Base-by-base conservation (phyloP, 53 echinoderm and acorn worm species). In the Stichopus horrens region DNA sequence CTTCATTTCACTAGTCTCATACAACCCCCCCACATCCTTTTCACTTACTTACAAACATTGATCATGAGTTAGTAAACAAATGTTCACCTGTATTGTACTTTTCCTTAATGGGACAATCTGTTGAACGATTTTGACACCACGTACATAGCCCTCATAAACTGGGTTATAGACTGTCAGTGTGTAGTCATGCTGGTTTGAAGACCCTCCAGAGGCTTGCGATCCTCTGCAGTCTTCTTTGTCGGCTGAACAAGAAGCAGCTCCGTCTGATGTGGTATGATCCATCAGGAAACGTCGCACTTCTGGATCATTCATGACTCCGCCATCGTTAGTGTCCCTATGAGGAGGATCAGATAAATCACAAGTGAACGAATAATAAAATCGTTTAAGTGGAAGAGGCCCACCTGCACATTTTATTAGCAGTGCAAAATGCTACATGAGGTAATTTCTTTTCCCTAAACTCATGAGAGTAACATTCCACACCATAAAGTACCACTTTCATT, bases 261-360 rank as follows among this genome's bases (percentile, higher is more conserved):
- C 2, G 54, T 54, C 75, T 14, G 53, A 5, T 23, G 9, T 57
- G 20, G 22, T 21, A 21, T 7, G 13, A 54, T 21, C 23, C 21
- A 91, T 90, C 83, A 92, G 88, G 54, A 97, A 96, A 37, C 83
- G 86, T 9, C 95, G 86, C 13, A 97, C 83, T 20, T 94, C 88
- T 73, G 95, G 95, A 75, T 97, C 97, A 85, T 95, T 97, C 5
- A 95, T 93, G 23, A 95, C 93, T 56, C 95, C 97, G 6, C 97
- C 97, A 88, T 97, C 97, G 88, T 97, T 97, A 19, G 95, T 97
- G 55, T 91, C 89, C 95, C 96, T 95, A 86, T 11, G 21, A 10
- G 37, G 8, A 86, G 7, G 22, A 75, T 8, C 55, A 80, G 54
- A 37, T 53, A 18, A 14, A 18, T 4, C 22, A 53, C 7, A 52